Base-by-base conservation (phyloP, 2,888 invertebrate genomes). In the Emesis furor region DNA sequence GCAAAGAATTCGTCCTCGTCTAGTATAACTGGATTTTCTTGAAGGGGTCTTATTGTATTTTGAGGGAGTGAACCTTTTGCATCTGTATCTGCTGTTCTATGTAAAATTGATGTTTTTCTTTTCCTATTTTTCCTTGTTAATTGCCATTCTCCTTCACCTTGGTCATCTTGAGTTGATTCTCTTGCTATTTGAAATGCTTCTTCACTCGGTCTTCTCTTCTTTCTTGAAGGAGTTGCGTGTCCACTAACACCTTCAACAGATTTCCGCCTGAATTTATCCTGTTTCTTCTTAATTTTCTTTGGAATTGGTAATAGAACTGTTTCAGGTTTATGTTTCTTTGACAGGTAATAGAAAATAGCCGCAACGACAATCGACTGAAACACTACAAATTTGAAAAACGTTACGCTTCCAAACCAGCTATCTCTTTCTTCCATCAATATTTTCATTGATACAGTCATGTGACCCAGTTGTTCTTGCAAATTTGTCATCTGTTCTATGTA, bases 401-500 rank as follows among this genome's bases (percentile, higher is more conserved):
- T 97, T 32, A 97, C 93, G 87, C 97, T 97, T 42, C 97, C 97
- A 73, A 97, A 96, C 97, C 98, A 98, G 87, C 97, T 97, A 78
- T 98, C 97, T 69, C 97, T 95, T 88, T 98, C 98, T 3, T 97
- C 96, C 86, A 98, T 93, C 14, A 98, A 93, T 2, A 94, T 92
- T 69, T 97, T 97, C 73, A 98, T 95, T 0, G 97, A 97, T 12
- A 96, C 92, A 0, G 98, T 97, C 78, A 98, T 95, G 46, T 97
- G 97, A 0, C 97, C 95, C 42, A 99, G 94, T 91, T 98, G 98
- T 74, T 98, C 97, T 79, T 98, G 97, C 30, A 98, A 93, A 84
- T 96, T 95, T 78, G 97, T 93, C 95, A 98, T 98, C 90, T 99
- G 99, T 84, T 99, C 98, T 75, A 98, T 97, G 91, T 98, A 98